Evolutionary conservation across 2,888 invertebrate genomes (phyloP).

Genomic region (Eretmocerus hayati): DNA sequence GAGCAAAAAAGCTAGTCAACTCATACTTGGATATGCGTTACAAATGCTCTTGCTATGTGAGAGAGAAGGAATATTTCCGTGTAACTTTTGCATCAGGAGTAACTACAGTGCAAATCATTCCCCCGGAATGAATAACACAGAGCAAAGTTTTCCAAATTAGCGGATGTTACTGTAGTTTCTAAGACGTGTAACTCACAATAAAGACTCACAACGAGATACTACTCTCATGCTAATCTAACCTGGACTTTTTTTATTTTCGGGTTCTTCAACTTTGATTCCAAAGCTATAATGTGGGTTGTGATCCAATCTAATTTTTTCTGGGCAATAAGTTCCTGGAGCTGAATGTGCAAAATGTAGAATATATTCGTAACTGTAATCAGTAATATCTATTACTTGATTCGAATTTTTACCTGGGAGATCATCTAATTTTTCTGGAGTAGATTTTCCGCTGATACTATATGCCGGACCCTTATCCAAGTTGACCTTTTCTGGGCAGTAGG

Average conservation of each 20-base stretch:
- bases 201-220: too few species aligned
- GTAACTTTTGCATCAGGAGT: too few species aligned
- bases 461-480: slow-evolving; percentile 32
- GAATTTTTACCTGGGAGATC: slow-evolving; percentile 25
- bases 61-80: too few species aligned
- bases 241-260: slow-evolving; percentile 34
- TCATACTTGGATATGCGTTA: too few species aligned
- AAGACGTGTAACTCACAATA: too few species aligned
- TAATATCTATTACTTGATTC: too few species aligned
- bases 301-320: slow-evolving; percentile 49
- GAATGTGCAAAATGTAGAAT: not conserved
- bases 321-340: slow-evolving; percentile 52
- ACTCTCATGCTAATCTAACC: slow-evolving; percentile 31
- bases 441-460: slow-evolving; percentile 31
- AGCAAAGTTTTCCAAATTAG: too few species aligned
- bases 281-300: slow-evolving; percentile 39
- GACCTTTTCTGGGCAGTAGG: slow-evolving; percentile 37
- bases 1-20: too few species aligned
- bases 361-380: not conserved
- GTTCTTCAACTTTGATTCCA: slow-evolving; percentile 27
- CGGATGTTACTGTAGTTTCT: too few species aligned
- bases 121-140: too few species aligned
- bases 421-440: slow-evolving; percentile 24
- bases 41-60: too few species aligned
- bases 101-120: too few species aligned